Evolutionary conservation across 2,888 invertebrate genomes (phyloP), one percentile per base, ranked within the genome.

Genomic region (Proisotoma minuta): DNA sequence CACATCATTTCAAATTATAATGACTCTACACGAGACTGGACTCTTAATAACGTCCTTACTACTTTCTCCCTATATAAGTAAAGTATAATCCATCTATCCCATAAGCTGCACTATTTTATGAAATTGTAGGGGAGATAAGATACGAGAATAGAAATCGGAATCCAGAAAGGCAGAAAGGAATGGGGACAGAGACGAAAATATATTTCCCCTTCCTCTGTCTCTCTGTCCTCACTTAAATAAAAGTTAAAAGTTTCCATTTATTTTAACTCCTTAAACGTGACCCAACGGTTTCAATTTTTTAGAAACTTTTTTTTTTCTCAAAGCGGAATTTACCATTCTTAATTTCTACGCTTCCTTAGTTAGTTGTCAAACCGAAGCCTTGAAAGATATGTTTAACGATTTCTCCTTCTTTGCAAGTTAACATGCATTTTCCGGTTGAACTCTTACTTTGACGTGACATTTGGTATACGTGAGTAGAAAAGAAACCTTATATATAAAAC

Each of bases 1-100:
- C 53, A 54, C 53, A 34, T 54, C 53, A 54, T 54, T 54, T 54
- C 53, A 54, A 54, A 54, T 54, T 54, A 54, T 58, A 48, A 47
- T 58, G 58, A 58, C 27, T 28, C 34, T 18, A 26, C 53, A 52
- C 26, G 53, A 27, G 26, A 29, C 28, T 18, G 28, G 20, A 52
- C 29, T 52, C 29, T 20, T 29, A 29, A 52, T 28, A 29, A 52
- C 28, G 26, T 52, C 20, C 26, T 24, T 43, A n/a, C n/a, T n/a
- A n/a, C 18, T 62, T 3, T n/a, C 43, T 43, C 20, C 43, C 18
- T 43, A 4, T 34, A 15, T 34, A 34, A 34, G 34, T 8, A 34
- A 34, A 43, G 15, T 20, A 15, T 12, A 4, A 15, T 43, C 20
- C 10, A 20, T 43, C 43, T 43, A 4, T 43, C 43, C 43, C 18